A percentile compares a stretch with the other conserved stretches of the same genome.
phyloP scores from a whole-genome alignment of 2,888 invertebrate species.

The Tillus elongatus region DNA sequence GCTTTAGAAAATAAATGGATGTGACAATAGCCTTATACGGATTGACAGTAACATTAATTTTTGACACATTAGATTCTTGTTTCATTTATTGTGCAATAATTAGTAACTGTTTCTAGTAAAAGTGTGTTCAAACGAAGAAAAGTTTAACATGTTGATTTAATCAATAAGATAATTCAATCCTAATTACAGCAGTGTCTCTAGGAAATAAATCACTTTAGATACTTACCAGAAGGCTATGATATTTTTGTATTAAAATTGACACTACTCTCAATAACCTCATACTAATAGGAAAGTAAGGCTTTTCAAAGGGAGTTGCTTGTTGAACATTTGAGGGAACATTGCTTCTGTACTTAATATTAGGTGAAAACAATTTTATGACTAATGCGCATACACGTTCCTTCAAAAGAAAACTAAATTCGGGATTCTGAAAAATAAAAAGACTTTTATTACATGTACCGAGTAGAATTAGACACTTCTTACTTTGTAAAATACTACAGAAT shows the following conservation, averaged over 20 bases:
- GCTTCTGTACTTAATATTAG: slow-evolving; percentile 88
- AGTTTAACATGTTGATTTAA: too few relatives aligned
- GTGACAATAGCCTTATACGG: too few relatives aligned
- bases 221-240: slow-evolving; percentile 78
- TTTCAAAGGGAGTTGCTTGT: slow-evolving; percentile 63
- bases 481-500: slow-evolving; percentile 76
- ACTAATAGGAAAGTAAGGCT: slow-evolving; percentile 94
- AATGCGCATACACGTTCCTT: slow-evolving; percentile 97
- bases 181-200: too few relatives aligned
- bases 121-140: too few relatives aligned
- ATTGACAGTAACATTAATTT: too few relatives aligned
- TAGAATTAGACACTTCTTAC: slow-evolving; percentile 39
- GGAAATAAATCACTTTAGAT: too few relatives aligned
- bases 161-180: too few relatives aligned
- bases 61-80: too few relatives aligned
- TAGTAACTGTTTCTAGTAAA: too few relatives aligned
- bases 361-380: slow-evolving; percentile 96
- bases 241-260: slow-evolving; percentile 85
- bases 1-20: too few relatives aligned
- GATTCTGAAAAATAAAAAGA: slow-evolving; percentile 56
- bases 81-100: too few relatives aligned
- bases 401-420: slow-evolving; percentile 86
- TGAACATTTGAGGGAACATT: slow-evolving; percentile 49
- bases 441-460: neutral
- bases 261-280: slow-evolving; percentile 90